Base-by-base conservation (phyloP, 2,888 invertebrate species). In the Ichneumoninae sp. region DNA sequence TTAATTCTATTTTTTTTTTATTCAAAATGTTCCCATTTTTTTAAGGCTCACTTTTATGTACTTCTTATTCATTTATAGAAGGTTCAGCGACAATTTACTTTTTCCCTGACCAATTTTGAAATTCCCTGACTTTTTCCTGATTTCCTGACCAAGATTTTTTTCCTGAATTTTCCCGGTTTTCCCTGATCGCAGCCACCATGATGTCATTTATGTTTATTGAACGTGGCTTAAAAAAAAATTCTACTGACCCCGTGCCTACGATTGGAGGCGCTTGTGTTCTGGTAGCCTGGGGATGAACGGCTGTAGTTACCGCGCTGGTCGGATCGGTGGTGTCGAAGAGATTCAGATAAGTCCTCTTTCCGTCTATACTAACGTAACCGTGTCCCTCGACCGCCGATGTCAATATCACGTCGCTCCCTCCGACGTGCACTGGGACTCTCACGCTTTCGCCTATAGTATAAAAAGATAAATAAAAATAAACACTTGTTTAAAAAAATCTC, bases 341-440 rank as follows among this genome's bases (percentile, higher is more conserved):
- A 94, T 98, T 97, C 88, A 98, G 95, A 92, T 98, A 98, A 0
- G 98, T 98, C 89, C 98, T 95, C 94, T 98, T 97, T 52, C 98
- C 98, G 92, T 98, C 98, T 81, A 98, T 98, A 33, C 98, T 98
- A 19, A 98, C 98, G 94, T 97, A 98, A 36, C 98, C 97, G 91
- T 98, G 97, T 68, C 96, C 96, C 22, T 97, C 97, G 6, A 96
- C 95, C 3, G 97, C 96, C 0, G 97, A 96, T 13, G 94, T 94
- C 2, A 98, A 96, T 75, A 98, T 97, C 69, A 98, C 97, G 90
- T 97, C 97, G 26, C 92, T 94, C 13, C 94, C 92, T 13, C 94
- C 88, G 5, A 85, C 87, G 76, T 89, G 91, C 0, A 92, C 83
- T 0, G 93, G 90, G 1, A 94, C 91, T 84, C 92, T 90, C 0